Base-by-base conservation (phyloP, 1,140 invertebrate species). In the Zaprionus camerounensis region DNA sequence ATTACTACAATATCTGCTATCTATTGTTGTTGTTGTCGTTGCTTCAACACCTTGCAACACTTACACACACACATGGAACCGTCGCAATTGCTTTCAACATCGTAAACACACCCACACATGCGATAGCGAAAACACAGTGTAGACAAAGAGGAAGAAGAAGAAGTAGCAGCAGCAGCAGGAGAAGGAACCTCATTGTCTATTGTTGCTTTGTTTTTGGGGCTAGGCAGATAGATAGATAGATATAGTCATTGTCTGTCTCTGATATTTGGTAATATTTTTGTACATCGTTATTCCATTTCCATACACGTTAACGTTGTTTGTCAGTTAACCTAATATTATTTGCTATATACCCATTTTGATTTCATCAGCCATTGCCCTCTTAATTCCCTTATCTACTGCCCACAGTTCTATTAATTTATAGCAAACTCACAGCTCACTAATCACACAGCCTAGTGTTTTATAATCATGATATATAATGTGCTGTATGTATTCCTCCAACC, bases 1-100 rank as follows among this genome's bases (percentile, higher is more conserved):
- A 66, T 77, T 57, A 66, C 63, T 31, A 65, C 63, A 73, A 38
- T 51, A 44, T 3, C 41, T 67, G 26, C 41, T 77, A 44, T 67
- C 70, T 61, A 44, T 53, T 63, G 12, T 73, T 62, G 68, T 81
- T 71, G 63, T 82, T 66, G 51, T 66, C 63, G 83, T 44, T 51
- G 63, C 88, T 88, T 84, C 84, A 84, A 88, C 84, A 88, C 84
- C 81, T 88, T 79, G 63, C 65, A 65, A 49, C 82, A 85, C 71
- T 75, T 78, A 78, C 53, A 34, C 31, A 34, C 31, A 78, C 53
- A 70, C 61, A 26, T 65, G 61, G 51, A 55, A 56, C 61, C 61
- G 46, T 56, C 59, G 71, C 73, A 82, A 63, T 74, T 81, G 79
- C 75, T 88, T 88, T 88, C 78, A 66, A 73, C 78, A 88, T 74